A percentile compares a stretch with the other conserved stretches of the same genome.
Evolutionary conservation across 53 echinoderm and acorn worm genomes (phyloP).

Genomic region (Glandiceps talaboti): DNA sequence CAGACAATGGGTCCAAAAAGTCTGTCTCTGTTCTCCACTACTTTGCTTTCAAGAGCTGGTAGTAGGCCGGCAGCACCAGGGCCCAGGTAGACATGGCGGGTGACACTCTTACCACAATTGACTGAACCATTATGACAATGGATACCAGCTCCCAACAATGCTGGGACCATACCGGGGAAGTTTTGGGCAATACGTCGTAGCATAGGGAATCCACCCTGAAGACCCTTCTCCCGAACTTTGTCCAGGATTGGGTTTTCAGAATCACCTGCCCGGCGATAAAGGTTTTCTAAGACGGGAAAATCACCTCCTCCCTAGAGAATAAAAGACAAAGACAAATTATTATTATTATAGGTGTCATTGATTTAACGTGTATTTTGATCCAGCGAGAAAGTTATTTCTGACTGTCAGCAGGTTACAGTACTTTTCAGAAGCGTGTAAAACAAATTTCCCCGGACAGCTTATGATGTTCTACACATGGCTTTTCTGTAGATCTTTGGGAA

Average conservation of each 20-base stretch:
- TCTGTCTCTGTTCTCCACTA: background rate
- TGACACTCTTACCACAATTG: background rate
- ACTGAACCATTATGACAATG: background rate
- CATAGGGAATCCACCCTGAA: background rate
- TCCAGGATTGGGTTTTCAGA: background rate
- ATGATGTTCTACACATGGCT: too few species aligned
- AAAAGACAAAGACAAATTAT: background rate
- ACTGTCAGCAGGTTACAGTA: too few species aligned
- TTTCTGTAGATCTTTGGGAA: too few species aligned
- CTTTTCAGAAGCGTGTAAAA: too few species aligned
- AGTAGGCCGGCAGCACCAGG: background rate
- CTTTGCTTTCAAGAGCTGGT: background rate
- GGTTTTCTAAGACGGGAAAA: background rate
- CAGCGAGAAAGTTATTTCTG: too few species aligned
- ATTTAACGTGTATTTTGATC: too few species aligned
- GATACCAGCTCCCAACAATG: background rate
- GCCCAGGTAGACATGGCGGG: background rate
- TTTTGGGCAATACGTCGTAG: background rate
- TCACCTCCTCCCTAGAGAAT: background rate
- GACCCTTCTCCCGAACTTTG: background rate
- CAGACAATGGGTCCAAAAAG: background rate
- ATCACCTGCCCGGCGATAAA: background rate
- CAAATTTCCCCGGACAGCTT: too few species aligned
- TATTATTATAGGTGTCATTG: too few species aligned
- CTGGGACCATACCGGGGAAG: background rate